Conservation (phyloP, 1,140 invertebrate species). For the Triops longicaudatus region DNA sequence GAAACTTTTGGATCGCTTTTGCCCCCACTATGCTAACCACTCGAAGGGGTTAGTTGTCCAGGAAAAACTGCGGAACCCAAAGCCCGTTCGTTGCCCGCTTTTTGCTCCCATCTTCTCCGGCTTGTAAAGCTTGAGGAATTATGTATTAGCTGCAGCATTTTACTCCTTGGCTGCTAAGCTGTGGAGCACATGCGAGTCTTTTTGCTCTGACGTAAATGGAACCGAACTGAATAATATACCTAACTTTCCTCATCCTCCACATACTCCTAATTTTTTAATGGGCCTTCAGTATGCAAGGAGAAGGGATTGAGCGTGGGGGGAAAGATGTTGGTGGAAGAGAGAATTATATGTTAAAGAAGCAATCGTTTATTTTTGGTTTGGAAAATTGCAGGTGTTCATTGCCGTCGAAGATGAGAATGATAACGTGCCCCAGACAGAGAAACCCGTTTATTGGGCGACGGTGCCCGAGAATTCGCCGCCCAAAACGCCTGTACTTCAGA, state of each 20-base stretch:
- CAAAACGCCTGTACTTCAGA: slow-evolving; percentile 61
- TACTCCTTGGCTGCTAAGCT: background rate
- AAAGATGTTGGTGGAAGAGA: background rate
- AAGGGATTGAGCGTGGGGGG: background rate
- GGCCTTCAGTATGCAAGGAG: background rate
- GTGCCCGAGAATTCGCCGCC: slow-evolving; percentile 73
- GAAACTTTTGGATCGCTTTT: no score
- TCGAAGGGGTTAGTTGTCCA: no score
- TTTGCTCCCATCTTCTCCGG: no score
- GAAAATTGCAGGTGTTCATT: slow-evolving; percentile 64
- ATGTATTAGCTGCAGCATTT: background rate
- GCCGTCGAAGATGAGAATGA: slow-evolving; percentile 86
- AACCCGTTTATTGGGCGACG: slow-evolving; percentile 73
- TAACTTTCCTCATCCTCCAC: background rate
- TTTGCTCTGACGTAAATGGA: background rate
- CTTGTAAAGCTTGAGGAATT: background rate
- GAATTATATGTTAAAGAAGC: background rate
- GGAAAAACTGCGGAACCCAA: no score
- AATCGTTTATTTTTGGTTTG: slow-evolving; percentile 32
- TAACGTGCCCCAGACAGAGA: slow-evolving; percentile 75
- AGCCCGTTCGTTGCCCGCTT: no score
- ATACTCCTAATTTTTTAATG: background rate
- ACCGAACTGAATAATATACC: background rate
- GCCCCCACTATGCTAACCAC: no score
- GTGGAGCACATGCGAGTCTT: background rate